Evolutionary conservation across 2,113 vertebrate species (phyloP).

Genomic region (Synodontis membranacea): DNA sequence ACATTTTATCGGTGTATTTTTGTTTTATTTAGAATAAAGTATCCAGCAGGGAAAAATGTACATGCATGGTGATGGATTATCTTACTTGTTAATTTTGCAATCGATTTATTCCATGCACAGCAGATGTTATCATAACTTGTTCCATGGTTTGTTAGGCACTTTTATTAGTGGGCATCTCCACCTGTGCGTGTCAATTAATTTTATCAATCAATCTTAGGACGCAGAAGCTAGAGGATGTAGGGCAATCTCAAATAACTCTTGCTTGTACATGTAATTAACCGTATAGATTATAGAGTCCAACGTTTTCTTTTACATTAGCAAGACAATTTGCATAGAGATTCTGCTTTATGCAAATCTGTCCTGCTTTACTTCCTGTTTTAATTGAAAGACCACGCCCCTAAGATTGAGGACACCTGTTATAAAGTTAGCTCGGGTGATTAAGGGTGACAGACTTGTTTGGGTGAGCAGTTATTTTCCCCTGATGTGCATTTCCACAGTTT

Average conservation of each 20-base stretch:
- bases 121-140: not conserved
- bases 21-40: not conserved
- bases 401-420: not conserved
- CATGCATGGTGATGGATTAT: no score
- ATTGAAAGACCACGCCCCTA: conserved; percentile 34
- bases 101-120: not conserved
- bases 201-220: no score
- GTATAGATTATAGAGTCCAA: not conserved
- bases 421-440: not conserved
- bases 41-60: no score
- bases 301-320: not conserved
- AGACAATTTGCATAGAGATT: not conserved
- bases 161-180: not conserved
- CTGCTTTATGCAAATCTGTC: not conserved
- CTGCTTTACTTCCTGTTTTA: not conserved
- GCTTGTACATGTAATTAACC: not conserved
- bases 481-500: not conserved
- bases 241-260: not conserved
- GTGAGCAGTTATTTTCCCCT: not conserved
- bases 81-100: not conserved
- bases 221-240: not conserved
- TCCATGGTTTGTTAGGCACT: not conserved
- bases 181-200: not conserved
- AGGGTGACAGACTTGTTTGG: not conserved
- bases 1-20: not conserved